A percentile compares a stretch with the other conserved stretches of the same genome.
These are phyloP conservation scores for Phrynocephalus guinanensis DNA, from an alignment of 2,797 vertebrate species.

Conservation along the genomic window DNA sequence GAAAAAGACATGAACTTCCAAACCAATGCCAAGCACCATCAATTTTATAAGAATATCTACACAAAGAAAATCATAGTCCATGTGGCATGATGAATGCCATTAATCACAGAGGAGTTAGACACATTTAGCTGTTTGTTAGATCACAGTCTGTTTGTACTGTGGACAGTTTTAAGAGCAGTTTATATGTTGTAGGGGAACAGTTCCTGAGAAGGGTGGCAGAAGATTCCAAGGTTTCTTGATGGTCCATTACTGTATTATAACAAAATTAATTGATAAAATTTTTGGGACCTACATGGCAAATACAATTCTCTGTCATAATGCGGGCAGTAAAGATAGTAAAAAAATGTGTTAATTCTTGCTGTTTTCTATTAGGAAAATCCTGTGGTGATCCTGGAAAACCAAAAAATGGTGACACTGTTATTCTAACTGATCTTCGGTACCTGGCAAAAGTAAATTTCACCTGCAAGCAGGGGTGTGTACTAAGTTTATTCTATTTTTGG, in stretches of 20 bases:
- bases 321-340: not conserved
- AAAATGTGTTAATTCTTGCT: conserved; percentile 19
- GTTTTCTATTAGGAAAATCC: conserved; percentile 54
- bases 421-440: conserved; percentile 34
- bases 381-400: conserved; percentile 59
- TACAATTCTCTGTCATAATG: not conserved
- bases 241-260: not conserved
- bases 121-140: not conserved
- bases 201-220: conserved; percentile 16
- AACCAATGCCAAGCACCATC: not conserved
- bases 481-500: not conserved
- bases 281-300: not conserved
- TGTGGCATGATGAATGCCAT: not conserved
- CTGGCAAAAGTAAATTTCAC: conserved; percentile 49
- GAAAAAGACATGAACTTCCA: not conserved
- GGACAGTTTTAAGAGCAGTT: not conserved
- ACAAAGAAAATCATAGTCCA: not conserved
- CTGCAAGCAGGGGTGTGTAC: conserved; percentile 62
- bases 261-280: not conserved
- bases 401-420: conserved; percentile 36
- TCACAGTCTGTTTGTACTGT: not conserved
- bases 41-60: not conserved
- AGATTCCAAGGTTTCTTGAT: not conserved
- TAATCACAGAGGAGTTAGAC: not conserved
- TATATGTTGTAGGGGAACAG: not conserved